Evolutionary conservation across 2,888 invertebrate species (phyloP), one percentile per base, ranked within the genome.

Genomic region (Tipula helvola): DNA sequence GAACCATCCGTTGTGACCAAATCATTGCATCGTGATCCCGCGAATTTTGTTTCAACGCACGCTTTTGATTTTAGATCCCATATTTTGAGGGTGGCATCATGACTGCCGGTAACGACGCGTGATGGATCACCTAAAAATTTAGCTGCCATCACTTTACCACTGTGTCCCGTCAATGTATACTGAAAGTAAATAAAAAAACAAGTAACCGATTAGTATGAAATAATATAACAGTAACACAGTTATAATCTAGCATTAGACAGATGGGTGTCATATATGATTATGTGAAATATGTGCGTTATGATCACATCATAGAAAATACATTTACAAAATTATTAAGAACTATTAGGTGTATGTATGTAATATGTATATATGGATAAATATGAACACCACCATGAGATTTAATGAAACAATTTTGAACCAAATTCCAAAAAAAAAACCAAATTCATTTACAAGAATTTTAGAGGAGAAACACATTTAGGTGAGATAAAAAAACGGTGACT

Each of bases 11-110:
- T 95, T 88, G 97, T 97, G 88, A 98, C 98, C 88, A 99, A 93
- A 92, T 99, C 99, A 92, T 98, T 98, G 92, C 98, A 99, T 90
- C 97, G 97, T 47, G 98, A 99, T 71, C 98, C 98, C 87, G 98
- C 98, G 90, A 98, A 98, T 92, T 98, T 97, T 4, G 98, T 98
- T 91, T 97, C 96, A 89, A 96, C 95, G 95, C 98, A 98, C 87
- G 96, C 95, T 92, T 96, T 95, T 92, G 96, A 97, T 89, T 97
- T 94, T 85, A 99, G 94, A 92, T 99, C 99, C 99, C 99, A 99
- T 90, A 99, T 95, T 94, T 99, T 99, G 87, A 99, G 93, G 42
- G 99, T 99, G 88, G 99, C 94, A 92, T 99, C 99, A 93, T 98
- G 97, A 92, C 99, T 98, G 88, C 99, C 99, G 47, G 98, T 98